Evolutionary conservation across 2,113 vertebrate species (phyloP).

Genomic region (Montifringilla adamsi): DNA sequence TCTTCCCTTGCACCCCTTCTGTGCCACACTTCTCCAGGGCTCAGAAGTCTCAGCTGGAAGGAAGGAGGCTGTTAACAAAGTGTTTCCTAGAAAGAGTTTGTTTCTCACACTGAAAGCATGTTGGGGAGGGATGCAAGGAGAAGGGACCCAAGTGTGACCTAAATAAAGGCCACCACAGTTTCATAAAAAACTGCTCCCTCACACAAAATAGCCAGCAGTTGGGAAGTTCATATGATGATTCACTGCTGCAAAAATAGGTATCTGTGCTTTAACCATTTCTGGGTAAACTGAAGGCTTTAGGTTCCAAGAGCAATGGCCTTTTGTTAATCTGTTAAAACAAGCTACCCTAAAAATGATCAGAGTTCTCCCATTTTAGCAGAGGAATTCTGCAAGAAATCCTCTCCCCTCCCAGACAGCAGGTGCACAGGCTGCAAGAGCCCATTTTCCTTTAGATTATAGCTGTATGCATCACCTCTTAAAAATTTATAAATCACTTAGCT

Average conservation of each 20-base stretch:
- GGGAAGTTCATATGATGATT: background rate
- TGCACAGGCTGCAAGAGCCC: conserved; percentile 13
- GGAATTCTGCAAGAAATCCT: background rate
- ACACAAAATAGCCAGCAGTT: background rate
- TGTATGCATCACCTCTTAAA: conserved; percentile 40
- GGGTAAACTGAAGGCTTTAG: background rate
- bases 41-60: background rate
- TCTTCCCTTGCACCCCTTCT: background rate
- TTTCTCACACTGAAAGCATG: background rate
- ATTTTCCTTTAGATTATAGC: conserved; percentile 52
- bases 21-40: background rate
- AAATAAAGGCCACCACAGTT: background rate
- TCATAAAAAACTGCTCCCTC: background rate
- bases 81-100: background rate
- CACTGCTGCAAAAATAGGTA: background rate
- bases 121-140: background rate
- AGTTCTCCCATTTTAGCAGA: background rate
- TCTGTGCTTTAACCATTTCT: background rate
- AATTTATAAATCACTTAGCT: conserved; percentile 61
- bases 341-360: background rate
- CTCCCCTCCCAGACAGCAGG: conserved; percentile 16
- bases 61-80: background rate
- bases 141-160: background rate
- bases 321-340: background rate
- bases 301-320: background rate